phyloP scores from a whole-genome alignment of 2,113 vertebrate species.

The Gila orcuttii region DNA sequence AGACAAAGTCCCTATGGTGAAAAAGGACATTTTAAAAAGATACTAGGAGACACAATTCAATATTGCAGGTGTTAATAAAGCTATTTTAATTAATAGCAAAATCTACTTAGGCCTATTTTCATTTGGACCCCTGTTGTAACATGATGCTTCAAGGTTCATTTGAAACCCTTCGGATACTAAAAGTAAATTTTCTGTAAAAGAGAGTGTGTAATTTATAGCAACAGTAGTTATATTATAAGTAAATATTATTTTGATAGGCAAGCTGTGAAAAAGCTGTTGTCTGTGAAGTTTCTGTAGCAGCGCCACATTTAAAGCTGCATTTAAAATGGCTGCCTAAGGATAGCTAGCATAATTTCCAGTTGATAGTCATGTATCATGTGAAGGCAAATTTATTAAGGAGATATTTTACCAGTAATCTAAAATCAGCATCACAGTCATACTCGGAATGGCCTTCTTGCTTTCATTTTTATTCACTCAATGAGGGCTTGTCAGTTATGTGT shows the following conservation, averaged over 20 bases:
- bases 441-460: constrained; percentile 15
- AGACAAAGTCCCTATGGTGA: background rate
- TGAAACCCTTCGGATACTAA: background rate
- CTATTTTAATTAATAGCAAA: background rate
- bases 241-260: background rate
- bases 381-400: background rate
- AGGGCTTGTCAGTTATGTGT: constrained; percentile 46
- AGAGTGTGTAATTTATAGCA: background rate
- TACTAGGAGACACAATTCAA: background rate
- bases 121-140: background rate
- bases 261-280: background rate
- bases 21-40: background rate
- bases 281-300: background rate
- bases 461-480: constrained; percentile 3
- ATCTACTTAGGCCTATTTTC: background rate
- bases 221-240: background rate
- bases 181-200: background rate
- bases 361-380: background rate
- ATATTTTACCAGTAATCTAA: constrained; percentile 1
- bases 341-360: background rate
- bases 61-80: background rate
- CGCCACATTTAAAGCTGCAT: background rate
- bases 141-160: background rate
- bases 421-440: background rate
- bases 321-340: constrained; percentile 14